A percentile compares a stretch with the other conserved stretches of the same genome.
Conservation (phyloP, 2,888 invertebrate species). For the Morpho helenor region DNA sequence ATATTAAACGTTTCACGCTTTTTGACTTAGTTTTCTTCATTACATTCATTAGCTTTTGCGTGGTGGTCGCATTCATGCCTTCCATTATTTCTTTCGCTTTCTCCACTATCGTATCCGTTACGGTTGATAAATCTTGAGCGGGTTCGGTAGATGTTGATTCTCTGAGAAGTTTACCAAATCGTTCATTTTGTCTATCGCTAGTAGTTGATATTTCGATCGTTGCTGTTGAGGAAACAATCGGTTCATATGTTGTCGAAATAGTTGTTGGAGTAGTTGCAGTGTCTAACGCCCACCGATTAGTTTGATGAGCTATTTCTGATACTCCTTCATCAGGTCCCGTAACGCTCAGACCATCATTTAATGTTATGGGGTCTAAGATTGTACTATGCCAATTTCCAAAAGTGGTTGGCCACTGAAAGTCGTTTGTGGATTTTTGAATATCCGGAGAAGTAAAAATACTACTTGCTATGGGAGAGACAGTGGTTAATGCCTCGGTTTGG, state of each 20-base stretch:
- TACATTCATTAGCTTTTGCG: constrained; percentile 85
- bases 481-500: constrained; percentile 43
- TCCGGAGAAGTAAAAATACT: constrained; percentile 63
- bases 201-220: constrained; percentile 48
- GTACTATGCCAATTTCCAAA: constrained; percentile 83
- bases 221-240: constrained; percentile 50
- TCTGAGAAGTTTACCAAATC: constrained; percentile 55
- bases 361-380: constrained; percentile 82
- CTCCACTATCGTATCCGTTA: constrained; percentile 81
- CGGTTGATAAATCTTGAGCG: constrained; percentile 81
- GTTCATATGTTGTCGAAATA: constrained; percentile 49
- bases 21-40: constrained; percentile 91
- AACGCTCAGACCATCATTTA: constrained; percentile 82
- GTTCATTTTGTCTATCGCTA: constrained; percentile 42
- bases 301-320: constrained; percentile 44
- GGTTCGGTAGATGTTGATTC: constrained; percentile 64
- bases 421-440: constrained; percentile 59
- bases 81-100: constrained; percentile 88
- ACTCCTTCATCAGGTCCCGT: constrained; percentile 45
- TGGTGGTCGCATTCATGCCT: constrained; percentile 86
- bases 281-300: constrained; percentile 46
- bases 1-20: constrained; percentile 84
- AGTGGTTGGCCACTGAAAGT: constrained; percentile 71
- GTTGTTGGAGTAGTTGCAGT: constrained; percentile 47
- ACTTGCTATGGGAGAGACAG: constrained; percentile 45